phyloP scores from a whole-genome alignment of 64 coral and sea anemone species.

The Dendrophyllia cribrosa region DNA sequence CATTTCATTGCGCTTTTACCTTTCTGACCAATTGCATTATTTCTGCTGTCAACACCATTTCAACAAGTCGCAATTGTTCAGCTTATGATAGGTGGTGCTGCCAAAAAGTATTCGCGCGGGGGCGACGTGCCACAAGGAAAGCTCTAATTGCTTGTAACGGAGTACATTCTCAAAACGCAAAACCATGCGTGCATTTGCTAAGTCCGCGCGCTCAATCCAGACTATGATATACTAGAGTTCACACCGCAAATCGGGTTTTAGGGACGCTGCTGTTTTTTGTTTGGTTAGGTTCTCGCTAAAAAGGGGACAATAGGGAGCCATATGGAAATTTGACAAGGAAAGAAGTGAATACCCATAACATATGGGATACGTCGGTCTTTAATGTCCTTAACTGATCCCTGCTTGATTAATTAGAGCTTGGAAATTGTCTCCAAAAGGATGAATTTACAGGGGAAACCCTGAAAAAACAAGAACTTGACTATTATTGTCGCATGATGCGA shows the following conservation, averaged over 20 bases:
- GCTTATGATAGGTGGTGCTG: constrained; percentile 61
- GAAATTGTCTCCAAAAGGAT: not conserved
- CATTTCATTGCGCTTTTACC: constrained; percentile 79
- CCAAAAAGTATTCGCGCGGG: constrained; percentile 61
- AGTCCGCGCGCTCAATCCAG: not conserved
- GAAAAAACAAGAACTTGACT: constrained; percentile 77
- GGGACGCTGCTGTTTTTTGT: constrained; percentile 1
- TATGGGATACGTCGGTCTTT: constrained; percentile 30
- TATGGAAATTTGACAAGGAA: constrained; percentile 30
- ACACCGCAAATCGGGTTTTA: constrained; percentile 9
- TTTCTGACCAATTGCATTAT: constrained; percentile 83
- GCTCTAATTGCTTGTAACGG: constrained; percentile 86
- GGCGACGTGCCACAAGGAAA: constrained; percentile 72
- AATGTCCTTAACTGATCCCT: not conserved
- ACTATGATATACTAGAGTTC: constrained; percentile 27
- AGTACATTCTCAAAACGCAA: constrained; percentile 59
- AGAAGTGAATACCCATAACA: constrained; percentile 42
- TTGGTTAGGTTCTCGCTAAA: constrained; percentile 5
- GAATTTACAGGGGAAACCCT: constrained; percentile 75
- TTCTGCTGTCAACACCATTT: constrained; percentile 98
- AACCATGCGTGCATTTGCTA: constrained; percentile 51
- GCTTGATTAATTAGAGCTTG: not conserved
- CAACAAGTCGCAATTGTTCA: constrained; percentile 78
- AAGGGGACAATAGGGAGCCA: constrained; percentile 47
- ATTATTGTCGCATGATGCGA: constrained; percentile 46